Percentiles rank a stretch among this genome's conserved stretches.
Evolutionary conservation across 2,113 vertebrate species (phyloP).

Genomic region (Oreochromis aureus): DNA sequence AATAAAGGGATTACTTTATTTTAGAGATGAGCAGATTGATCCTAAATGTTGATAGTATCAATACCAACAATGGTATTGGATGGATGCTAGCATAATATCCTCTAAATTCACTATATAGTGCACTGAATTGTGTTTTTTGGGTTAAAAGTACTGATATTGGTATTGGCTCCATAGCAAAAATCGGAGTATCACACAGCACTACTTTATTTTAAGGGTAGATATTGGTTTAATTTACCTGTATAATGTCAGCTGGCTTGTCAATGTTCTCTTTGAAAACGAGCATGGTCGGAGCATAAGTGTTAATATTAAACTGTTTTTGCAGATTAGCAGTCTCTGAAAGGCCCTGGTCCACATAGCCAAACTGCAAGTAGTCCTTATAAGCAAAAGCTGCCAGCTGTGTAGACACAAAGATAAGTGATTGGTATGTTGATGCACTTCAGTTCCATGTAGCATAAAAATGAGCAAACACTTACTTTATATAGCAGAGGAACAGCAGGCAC

Average conservation of each 20-base stretch:
- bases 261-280: constrained; percentile 88
- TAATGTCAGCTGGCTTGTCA: constrained; percentile 80
- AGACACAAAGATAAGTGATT: neutral
- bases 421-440: neutral
- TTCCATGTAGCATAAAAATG: neutral
- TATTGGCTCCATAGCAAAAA: neutral
- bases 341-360: constrained; percentile 88
- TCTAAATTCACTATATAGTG: neutral
- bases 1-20: neutral
- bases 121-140: neutral
- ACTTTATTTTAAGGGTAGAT: neutral
- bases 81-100: neutral
- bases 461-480: constrained; percentile 75
- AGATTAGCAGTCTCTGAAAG: constrained; percentile 78
- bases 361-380: constrained; percentile 87
- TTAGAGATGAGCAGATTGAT: neutral
- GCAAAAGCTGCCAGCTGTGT: constrained; percentile 86
- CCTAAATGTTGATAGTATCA: neutral
- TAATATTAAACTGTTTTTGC: constrained; percentile 85
- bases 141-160: neutral
- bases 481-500: constrained; percentile 79
- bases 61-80: neutral
- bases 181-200: neutral
- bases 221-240: constrained; percentile 76
- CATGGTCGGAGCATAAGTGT: constrained; percentile 84